phyloP scores from a whole-genome alignment of 2,888 invertebrate species.

The Embidobia sp. region DNA sequence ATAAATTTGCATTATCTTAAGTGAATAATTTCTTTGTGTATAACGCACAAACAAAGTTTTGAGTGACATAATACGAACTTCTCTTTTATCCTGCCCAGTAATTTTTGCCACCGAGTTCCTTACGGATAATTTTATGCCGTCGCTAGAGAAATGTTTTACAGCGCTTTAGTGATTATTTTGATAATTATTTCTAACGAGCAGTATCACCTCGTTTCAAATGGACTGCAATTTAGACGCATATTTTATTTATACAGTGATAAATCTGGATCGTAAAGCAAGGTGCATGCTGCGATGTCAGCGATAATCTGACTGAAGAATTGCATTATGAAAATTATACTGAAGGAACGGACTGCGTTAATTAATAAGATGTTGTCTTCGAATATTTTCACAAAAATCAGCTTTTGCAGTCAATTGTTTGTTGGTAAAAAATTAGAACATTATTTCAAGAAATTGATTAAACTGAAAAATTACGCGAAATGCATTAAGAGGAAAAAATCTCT shows the following conservation, averaged over 20 bases:
- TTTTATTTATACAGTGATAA: constrained; percentile 12
- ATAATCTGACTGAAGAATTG: too few relatives aligned
- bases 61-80: constrained; percentile 6
- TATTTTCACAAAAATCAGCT: too few relatives aligned
- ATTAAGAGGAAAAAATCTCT: too few relatives aligned
- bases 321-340: too few relatives aligned
- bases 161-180: constrained; percentile 1
- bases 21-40: constrained; percentile 29
- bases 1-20: constrained; percentile 31
- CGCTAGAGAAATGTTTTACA: constrained; percentile 3
- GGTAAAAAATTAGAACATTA: too few relatives aligned
- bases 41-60: constrained; percentile 15
- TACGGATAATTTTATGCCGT: constrained; percentile 5
- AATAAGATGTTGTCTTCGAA: too few relatives aligned
- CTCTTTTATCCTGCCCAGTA: constrained; percentile 3
- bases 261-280: too few relatives aligned
- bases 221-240: constrained; percentile 2
- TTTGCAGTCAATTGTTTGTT: too few relatives aligned
- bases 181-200: constrained; percentile 18
- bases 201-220: constrained; percentile 8
- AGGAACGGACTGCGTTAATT: too few relatives aligned
- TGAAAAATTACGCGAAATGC: too few relatives aligned
- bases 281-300: too few relatives aligned
- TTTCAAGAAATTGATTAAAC: too few relatives aligned
- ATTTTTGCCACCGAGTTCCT: constrained; percentile 3